These are phyloP conservation scores for Engystomops pustulosus DNA, from an alignment of 2,113 vertebrate species.

Conservation along the genomic window DNA sequence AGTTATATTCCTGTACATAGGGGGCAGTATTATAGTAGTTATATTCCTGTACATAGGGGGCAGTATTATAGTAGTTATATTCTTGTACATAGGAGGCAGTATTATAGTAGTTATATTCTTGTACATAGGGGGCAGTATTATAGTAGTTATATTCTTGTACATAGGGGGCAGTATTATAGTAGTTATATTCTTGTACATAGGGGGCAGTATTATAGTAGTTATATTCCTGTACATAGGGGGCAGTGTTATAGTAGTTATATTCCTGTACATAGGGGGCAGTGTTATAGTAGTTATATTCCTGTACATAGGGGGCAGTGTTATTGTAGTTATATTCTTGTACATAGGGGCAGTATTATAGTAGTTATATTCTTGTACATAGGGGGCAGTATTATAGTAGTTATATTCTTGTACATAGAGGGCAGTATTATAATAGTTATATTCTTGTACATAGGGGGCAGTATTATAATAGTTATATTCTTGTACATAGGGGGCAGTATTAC, in stretches of 20 bases:
- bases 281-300: not conserved
- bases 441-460: not conserved
- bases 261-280: not conserved
- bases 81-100: not conserved
- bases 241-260: not conserved
- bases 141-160: conserved; percentile 1
- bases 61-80: conserved; percentile 2
- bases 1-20: not conserved
- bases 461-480: conserved; percentile 13
- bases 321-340: too few species aligned
- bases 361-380: too few species aligned
- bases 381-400: too few species aligned
- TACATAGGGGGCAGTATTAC: not conserved
- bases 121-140: not conserved
- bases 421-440: not conserved
- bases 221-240: not conserved
- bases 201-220: not conserved
- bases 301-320: not conserved
- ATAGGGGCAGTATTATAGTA: too few species aligned
- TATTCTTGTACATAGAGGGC: too few species aligned
- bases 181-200: not conserved
- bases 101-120: conserved; percentile 6
- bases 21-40: not conserved
- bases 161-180: not conserved
- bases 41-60: not conserved